Base-by-base conservation (phyloP, 2,113 vertebrate species). In the Heterotilapia buettikoferi region DNA sequence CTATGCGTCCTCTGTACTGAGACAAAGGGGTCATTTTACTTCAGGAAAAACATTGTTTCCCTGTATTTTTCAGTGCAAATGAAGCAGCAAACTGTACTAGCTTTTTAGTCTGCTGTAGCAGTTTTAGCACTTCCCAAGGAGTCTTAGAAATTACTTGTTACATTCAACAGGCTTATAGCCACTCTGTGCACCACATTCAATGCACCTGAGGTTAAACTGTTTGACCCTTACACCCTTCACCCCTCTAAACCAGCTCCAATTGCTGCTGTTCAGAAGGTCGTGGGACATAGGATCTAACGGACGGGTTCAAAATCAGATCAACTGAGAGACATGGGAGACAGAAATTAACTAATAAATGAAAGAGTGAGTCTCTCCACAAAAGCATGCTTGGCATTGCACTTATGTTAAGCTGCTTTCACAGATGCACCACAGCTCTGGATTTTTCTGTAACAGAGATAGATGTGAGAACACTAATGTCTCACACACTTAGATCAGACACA, bases 21-120 rank as follows among this genome's bases (percentile, higher is more conserved):
- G 87, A 95, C 93, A 95, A 95, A 95, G 90, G 84, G 88, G 73
- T 86, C 90, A 85, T 94, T 95, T 95, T 92, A 92, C 84, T 93
- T 88, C 59, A 29, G 71, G 66, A 86, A 89, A 94, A 68, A 83
- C 79, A 76, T 84, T 29, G 84, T 85, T 29, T 56, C 5, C 6
- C 57, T 45, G 45, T 80, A 82, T 86, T 90, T 84, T 89, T 71
- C 19, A 33, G 57, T 54, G 73, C 50, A 82, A 63, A 86, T 85
- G 31, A 84, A 56, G 33, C 38, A 47, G 71, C 78, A 76, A 90
- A 84, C 50, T 85, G 18, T 14, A 33, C 24, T 71, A 79, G 76
- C 16, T 38, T 92, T 88, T 81, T 43, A 54, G 19, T 84, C 53
- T 68, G n/a, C 45, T 76, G 52, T 53, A 68, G 59, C 21, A 31